These are phyloP conservation scores for Xestoiulus laeticollis DNA, from an alignment of 2,888 invertebrate genomes.

Conservation along the genomic window DNA sequence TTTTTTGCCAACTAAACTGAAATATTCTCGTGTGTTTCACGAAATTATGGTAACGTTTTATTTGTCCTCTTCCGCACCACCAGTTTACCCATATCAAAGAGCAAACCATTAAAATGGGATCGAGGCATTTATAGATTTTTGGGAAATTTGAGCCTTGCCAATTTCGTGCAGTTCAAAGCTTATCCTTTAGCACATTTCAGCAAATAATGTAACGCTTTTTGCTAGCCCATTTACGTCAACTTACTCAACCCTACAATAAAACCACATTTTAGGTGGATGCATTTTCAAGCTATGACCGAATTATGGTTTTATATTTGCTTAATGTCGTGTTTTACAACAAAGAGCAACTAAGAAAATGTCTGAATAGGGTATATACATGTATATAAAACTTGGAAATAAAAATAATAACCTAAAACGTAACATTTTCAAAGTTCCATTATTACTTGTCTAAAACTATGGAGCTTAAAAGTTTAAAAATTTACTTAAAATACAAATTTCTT, in stretches of 20 bases:
- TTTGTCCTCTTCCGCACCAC: conserved; percentile 20
- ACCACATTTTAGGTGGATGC: neutral
- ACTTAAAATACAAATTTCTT: no score
- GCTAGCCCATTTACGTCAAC: neutral
- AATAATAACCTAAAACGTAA: neutral
- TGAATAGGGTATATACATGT: no score
- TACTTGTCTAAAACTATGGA: no score
- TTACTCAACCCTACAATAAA: neutral
- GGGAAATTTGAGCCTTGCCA: conserved; percentile 20
- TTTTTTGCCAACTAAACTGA: neutral
- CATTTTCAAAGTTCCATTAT: neutral
- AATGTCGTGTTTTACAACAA: neutral
- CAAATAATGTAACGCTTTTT: conserved; percentile 2
- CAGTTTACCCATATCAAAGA: neutral
- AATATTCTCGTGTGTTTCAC: neutral
- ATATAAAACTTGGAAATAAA: neutral
- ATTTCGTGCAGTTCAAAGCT: neutral
- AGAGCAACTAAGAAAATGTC: neutral
- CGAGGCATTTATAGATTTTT: conserved; percentile 12
- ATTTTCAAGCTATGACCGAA: neutral
- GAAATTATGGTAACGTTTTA: conserved; percentile 11
- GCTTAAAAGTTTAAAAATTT: no score
- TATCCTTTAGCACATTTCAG: conserved; percentile 20
- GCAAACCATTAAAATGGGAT: neutral
- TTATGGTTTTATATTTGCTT: neutral